phyloP scores from a whole-genome alignment of 2,113 vertebrate genomes.

The Oncorhynchus nerka region DNA sequence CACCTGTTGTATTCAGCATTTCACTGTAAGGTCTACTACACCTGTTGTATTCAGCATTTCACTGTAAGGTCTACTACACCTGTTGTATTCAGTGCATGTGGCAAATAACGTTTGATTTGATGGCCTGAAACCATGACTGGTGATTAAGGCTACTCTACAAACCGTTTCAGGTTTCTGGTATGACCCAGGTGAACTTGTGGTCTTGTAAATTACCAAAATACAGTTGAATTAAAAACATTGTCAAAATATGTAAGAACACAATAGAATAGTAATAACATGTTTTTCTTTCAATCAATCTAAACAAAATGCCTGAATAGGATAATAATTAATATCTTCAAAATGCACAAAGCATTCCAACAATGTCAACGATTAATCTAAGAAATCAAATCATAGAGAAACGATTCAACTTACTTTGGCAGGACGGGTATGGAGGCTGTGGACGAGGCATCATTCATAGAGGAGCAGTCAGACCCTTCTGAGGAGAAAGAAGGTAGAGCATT shows the following conservation, averaged over 20 bases:
- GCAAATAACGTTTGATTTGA: too few relatives aligned
- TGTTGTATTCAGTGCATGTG: too few relatives aligned
- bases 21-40: too few relatives aligned
- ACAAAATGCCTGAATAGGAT: too few relatives aligned
- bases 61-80: too few relatives aligned
- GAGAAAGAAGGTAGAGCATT: background rate
- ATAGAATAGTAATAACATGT: background rate
- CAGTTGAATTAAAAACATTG: background rate
- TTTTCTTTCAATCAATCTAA: background rate
- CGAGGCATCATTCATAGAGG: conserved; percentile 56
- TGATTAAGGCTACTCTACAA: too few relatives aligned
- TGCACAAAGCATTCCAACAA: background rate
- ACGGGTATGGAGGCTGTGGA: conserved; percentile 54
- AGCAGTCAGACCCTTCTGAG: conserved; percentile 60
- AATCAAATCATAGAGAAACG: too few relatives aligned
- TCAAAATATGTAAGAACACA: background rate
- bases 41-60: too few relatives aligned
- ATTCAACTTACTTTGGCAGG: conserved; percentile 3
- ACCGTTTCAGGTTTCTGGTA: too few relatives aligned
- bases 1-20: too few relatives aligned
- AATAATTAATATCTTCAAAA: background rate
- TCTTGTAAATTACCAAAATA: background rate
- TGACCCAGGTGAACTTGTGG: background rate
- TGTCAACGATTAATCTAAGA: background rate
- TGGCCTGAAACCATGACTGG: too few relatives aligned